These are phyloP conservation scores for Sciurus carolinensis DNA, from an alignment of 2,797 vertebrate genomes.

Conservation along the genomic window DNA sequence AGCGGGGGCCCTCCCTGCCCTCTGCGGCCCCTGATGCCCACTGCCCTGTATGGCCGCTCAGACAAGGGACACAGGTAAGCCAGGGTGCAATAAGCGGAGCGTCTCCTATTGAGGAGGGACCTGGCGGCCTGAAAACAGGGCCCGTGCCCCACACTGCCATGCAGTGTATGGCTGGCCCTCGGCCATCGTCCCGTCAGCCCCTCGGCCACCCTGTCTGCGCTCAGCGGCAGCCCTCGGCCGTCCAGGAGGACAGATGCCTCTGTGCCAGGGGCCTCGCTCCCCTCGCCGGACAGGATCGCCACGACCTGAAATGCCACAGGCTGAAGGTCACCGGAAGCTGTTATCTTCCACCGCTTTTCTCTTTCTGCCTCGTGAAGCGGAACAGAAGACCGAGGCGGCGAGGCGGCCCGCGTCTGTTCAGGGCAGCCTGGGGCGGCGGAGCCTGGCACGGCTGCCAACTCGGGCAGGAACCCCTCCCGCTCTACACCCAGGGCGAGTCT, in stretches of 20 bases:
- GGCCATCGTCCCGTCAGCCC: background rate
- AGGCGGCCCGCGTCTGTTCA: background rate
- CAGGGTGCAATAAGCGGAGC: rapidly evolving
- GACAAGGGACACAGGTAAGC: background rate
- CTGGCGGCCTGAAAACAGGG: background rate
- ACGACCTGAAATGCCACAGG: background rate
- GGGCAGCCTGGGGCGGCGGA: background rate
- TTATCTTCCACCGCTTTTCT: background rate
- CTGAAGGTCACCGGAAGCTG: background rate
- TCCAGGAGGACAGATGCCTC: background rate
- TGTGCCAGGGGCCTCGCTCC: background rate
- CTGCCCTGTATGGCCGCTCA: background rate
- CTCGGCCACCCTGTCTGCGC: no score
- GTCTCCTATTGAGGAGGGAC: background rate
- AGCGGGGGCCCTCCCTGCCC: background rate
- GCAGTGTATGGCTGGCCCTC: background rate
- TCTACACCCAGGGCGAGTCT: background rate
- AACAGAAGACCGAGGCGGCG: background rate
- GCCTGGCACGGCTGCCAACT: no score
- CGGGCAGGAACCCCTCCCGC: background rate
- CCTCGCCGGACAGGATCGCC: background rate
- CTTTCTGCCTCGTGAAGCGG: background rate
- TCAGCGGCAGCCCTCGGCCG: background rate
- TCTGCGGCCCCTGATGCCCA: background rate
- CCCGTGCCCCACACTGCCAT: background rate